These are phyloP conservation scores for Dione vanillae DNA, from an alignment of 2,888 invertebrate species.

Conservation along the genomic window DNA sequence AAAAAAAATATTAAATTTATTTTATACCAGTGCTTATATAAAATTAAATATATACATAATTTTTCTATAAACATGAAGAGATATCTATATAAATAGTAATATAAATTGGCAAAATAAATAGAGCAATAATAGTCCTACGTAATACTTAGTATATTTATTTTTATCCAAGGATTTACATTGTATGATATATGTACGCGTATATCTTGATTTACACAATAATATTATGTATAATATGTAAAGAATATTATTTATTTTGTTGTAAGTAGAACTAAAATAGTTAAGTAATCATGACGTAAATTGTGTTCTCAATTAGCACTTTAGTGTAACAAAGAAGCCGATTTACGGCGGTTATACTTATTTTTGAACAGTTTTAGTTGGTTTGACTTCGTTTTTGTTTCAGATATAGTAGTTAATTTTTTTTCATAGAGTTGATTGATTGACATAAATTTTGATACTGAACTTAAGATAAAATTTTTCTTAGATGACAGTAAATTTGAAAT, in stretches of 20 bases:
- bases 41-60: no score
- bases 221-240: constrained; percentile 23
- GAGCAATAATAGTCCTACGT: constrained; percentile 30
- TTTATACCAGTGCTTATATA: no score
- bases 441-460: no score
- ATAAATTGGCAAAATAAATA: constrained; percentile 20
- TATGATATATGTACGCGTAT: constrained; percentile 22
- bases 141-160: constrained; percentile 49
- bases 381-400: no score
- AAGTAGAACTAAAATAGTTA: constrained; percentile 45
- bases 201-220: constrained; percentile 34
- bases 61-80: not conserved
- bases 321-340: constrained; percentile 50
- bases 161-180: constrained; percentile 57
- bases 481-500: no score
- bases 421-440: no score
- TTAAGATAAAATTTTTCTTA: no score
- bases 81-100: not conserved
- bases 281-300: constrained; percentile 27
- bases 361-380: constrained; percentile 37
- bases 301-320: constrained; percentile 49
- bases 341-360: constrained; percentile 43
- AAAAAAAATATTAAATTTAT: no score
- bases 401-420: not conserved
- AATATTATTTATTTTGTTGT: constrained; percentile 46